A percentile compares a stretch with the other conserved stretches of the same genome.
These are phyloP conservation scores for Lasioglossum albipes DNA, from an alignment of 1,140 invertebrate species.

Conservation along the genomic window DNA sequence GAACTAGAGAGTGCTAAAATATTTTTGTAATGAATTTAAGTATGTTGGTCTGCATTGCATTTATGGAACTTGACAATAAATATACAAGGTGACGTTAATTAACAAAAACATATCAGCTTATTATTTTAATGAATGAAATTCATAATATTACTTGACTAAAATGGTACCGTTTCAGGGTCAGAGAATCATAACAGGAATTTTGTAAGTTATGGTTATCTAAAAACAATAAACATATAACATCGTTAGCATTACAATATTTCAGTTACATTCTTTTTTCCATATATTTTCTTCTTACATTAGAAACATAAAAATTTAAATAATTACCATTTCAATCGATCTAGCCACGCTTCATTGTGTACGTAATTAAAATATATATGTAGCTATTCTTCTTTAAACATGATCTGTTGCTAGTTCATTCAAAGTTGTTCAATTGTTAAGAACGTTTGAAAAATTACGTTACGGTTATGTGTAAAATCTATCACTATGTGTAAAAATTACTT, in stretches of 20 bases:
- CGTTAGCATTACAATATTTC: slow-evolving; percentile 18
- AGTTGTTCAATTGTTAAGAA: not conserved
- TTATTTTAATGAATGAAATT: slow-evolving; percentile 21
- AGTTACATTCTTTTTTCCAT: slow-evolving; percentile 2
- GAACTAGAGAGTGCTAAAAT: slow-evolving; percentile 36
- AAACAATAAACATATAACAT: slow-evolving; percentile 27
- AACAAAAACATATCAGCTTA: not conserved
- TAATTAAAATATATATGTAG: slow-evolving; percentile 13
- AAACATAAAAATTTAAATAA: not conserved
- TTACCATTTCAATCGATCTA: not conserved
- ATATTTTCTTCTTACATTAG: not conserved
- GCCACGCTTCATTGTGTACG: not conserved
- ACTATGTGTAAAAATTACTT: slow-evolving; percentile 39
- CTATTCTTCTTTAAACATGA: not conserved
- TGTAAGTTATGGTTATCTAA: slow-evolving; percentile 20
- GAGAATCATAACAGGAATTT: slow-evolving; percentile 23
- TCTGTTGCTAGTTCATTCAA: not conserved
- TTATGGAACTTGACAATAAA: slow-evolving; percentile 62
- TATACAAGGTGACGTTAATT: slow-evolving; percentile 16
- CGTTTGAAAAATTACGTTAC: slow-evolving; percentile 11
- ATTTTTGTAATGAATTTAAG: slow-evolving; percentile 55
- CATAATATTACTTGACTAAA: slow-evolving; percentile 10
- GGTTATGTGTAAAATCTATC: slow-evolving; percentile 19
- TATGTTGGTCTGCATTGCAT: slow-evolving; percentile 47
- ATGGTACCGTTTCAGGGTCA: slow-evolving; percentile 34